A percentile compares a stretch with the other conserved stretches of the same genome.
phyloP scores from a whole-genome alignment of 2,888 invertebrate species.

The Mythimna albipuncta region DNA sequence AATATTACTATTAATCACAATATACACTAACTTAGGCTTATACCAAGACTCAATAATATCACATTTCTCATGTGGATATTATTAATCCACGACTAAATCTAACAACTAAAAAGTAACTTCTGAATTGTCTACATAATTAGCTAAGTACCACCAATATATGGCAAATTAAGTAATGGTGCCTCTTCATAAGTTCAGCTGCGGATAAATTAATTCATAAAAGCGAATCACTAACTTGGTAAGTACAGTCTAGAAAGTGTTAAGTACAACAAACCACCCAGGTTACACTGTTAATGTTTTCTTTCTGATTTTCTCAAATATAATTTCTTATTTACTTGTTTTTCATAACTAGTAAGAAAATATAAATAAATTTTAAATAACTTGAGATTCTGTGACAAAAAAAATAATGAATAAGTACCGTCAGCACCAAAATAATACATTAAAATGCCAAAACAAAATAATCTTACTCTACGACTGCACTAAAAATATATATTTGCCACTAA shows the following conservation, averaged over 20 bases:
- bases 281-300: background rate
- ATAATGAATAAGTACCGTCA: conserved; percentile 49
- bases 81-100: conserved; percentile 88
- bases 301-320: background rate
- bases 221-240: conserved; percentile 35
- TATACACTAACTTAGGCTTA: conserved; percentile 84
- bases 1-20: conserved; percentile 76
- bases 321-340: background rate
- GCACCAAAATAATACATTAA: conserved; percentile 27
- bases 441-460: conserved; percentile 23
- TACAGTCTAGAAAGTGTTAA: conserved; percentile 52
- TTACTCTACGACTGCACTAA: conserved; percentile 30
- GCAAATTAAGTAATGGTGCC: conserved; percentile 52
- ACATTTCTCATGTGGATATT: conserved; percentile 94
- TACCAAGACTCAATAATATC: conserved; percentile 92
- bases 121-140: conserved; percentile 70
- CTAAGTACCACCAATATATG: conserved; percentile 82
- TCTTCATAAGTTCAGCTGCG: conserved; percentile 51
- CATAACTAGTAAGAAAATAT: conserved; percentile 21
- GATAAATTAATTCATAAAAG: conserved; percentile 4
- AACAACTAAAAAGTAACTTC: conserved; percentile 60
- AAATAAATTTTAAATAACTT: conserved; percentile 25
- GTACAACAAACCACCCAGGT: conserved; percentile 54
- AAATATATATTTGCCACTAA: conserved; percentile 35
- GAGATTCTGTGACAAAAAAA: conserved; percentile 41